Evolutionary conservation across 2,113 vertebrate species (phyloP).

Genomic region (Butorides virescens): DNA sequence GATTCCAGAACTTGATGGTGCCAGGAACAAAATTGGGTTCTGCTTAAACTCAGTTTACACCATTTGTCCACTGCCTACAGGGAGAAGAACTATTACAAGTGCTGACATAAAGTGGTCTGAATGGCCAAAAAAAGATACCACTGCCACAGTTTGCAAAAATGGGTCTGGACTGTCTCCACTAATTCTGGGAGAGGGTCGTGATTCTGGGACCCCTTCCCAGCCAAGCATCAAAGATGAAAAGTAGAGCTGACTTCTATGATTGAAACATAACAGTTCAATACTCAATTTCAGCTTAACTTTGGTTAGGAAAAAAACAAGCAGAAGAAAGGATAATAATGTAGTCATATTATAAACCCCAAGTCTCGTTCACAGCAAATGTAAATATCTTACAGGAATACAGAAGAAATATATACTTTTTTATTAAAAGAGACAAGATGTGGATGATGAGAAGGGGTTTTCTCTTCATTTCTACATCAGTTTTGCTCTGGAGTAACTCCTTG

Average conservation of each 20-base stretch:
- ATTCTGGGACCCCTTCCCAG: not conserved
- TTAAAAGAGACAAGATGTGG: not conserved
- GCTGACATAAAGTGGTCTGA: not conserved
- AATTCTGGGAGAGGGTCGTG: accelerated
- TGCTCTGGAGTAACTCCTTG: not conserved
- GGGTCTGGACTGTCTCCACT: not conserved
- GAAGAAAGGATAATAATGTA: not conserved
- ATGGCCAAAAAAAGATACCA: not conserved
- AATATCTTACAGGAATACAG: not conserved
- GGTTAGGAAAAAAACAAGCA: not conserved
- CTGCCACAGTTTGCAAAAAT: not conserved
- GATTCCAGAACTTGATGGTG: not conserved
- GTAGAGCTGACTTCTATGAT: not conserved
- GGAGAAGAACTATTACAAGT: not conserved
- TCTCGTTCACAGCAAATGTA: not conserved
- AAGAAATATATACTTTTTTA: not conserved
- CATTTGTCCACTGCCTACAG: not conserved
- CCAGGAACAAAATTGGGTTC: not conserved
- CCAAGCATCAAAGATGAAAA: not conserved
- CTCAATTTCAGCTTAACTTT: not conserved
- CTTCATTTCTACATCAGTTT: not conserved
- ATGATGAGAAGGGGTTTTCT: not conserved
- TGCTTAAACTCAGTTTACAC: not conserved
- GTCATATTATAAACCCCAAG: not conserved
- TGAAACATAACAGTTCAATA: not conserved